phyloP scores from a whole-genome alignment of 2,113 vertebrate genomes.

The Motacilla tschutschensis region DNA sequence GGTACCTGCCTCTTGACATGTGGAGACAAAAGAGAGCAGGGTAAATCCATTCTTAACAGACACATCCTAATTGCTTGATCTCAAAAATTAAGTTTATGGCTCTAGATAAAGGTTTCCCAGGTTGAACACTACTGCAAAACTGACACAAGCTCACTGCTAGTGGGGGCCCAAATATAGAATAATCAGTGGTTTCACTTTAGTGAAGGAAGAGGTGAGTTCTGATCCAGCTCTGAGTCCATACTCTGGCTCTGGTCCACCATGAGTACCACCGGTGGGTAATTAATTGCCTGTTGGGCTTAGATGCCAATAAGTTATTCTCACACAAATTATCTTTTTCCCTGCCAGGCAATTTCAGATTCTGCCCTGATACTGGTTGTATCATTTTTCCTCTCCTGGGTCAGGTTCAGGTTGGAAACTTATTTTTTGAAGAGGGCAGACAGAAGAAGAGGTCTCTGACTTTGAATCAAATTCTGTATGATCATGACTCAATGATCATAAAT shows the following conservation, averaged over 20 bases:
- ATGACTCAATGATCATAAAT: constrained; percentile 32
- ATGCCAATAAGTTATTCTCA: background rate
- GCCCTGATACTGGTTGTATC: background rate
- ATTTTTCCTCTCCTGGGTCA: background rate
- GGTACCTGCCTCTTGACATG: background rate
- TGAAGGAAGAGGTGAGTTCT: background rate
- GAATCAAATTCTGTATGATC: constrained; percentile 25
- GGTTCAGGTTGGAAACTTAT: constrained; percentile 10
- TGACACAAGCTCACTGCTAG: background rate
- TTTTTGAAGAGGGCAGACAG: background rate
- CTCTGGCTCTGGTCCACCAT: background rate
- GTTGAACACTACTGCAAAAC: background rate
- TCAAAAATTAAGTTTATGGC: background rate
- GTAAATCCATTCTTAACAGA: background rate
- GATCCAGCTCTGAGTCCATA: background rate
- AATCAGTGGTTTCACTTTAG: background rate
- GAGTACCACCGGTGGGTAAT: background rate
- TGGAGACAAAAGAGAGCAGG: background rate
- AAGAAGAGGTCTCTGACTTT: constrained; percentile 17
- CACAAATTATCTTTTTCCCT: background rate
- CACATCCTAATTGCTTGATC: background rate
- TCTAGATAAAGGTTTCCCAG: background rate
- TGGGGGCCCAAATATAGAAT: background rate
- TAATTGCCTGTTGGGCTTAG: background rate
- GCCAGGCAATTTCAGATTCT: constrained; percentile 1